phyloP scores from a whole-genome alignment of 2,888 invertebrate genomes.

The Eupeodes latifasciatus region DNA sequence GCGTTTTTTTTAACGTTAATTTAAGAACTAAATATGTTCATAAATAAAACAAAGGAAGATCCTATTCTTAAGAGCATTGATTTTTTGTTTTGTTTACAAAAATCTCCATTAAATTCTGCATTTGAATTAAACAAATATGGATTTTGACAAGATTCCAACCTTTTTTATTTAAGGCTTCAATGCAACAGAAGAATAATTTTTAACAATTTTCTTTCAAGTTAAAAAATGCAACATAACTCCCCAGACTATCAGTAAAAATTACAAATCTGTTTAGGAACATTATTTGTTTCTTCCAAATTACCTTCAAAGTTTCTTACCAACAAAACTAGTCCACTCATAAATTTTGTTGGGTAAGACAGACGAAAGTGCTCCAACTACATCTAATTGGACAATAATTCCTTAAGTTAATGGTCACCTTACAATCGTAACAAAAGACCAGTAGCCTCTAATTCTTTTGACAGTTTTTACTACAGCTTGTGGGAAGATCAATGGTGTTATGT shows the following conservation, averaged over 20 bases:
- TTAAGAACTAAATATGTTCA: too few relatives aligned
- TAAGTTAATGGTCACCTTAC: conserved; percentile 25
- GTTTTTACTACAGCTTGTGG: conserved; percentile 32
- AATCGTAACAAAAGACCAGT: neutral
- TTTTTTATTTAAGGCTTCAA: too few relatives aligned
- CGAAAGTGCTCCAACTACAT: conserved; percentile 14
- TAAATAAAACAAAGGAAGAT: too few relatives aligned
- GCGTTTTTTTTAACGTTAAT: too few relatives aligned
- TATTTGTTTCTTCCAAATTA: conserved; percentile 54
- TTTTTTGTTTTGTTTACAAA: too few relatives aligned
- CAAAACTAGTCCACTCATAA: neutral
- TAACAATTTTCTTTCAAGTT: too few relatives aligned
- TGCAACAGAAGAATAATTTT: too few relatives aligned
- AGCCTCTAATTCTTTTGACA: conserved; percentile 15
- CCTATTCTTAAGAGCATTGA: too few relatives aligned
- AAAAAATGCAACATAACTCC: neutral
- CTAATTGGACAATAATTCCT: conserved; percentile 60
- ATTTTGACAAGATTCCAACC: too few relatives aligned
- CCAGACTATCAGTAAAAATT: neutral
- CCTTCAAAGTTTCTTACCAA: conserved; percentile 49
- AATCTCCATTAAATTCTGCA: too few relatives aligned
- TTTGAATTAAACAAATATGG: too few relatives aligned
- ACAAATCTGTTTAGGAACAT: conserved; percentile 16
- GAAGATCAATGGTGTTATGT: conserved; percentile 49
- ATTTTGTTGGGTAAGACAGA: conserved; percentile 47